phyloP scores from a whole-genome alignment of 2,888 invertebrate genomes.

The Panzeria rudis region DNA sequence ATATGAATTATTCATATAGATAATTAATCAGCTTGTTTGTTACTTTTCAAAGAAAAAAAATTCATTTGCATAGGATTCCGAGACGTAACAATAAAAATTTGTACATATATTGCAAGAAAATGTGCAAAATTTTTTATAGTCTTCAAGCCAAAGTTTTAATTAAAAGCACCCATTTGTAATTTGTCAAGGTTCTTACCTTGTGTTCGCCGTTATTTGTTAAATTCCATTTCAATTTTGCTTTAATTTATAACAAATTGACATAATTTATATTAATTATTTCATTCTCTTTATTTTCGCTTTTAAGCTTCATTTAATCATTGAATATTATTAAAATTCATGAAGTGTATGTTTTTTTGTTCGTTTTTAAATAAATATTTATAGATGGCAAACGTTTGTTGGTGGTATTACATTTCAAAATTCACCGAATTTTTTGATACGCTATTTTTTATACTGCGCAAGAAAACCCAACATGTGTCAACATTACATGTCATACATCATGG shows the following conservation, averaged over 20 bases:
- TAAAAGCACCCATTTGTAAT: no score
- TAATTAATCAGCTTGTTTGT: no score
- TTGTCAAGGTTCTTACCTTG: neutral
- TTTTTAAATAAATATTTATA: conserved; percentile 80
- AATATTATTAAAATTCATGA: neutral
- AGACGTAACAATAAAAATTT: no score
- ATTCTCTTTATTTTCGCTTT: neutral
- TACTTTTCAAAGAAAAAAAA: no score
- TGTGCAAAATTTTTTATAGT: no score
- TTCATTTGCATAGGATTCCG: no score
- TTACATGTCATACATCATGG: conserved; percentile 98
- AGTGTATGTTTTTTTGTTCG: neutral
- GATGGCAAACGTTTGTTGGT: conserved; percentile 97
- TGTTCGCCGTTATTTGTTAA: neutral
- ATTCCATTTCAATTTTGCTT: neutral
- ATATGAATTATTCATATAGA: no score
- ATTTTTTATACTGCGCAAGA: conserved; percentile 97
- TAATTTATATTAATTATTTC: neutral
- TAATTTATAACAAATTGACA: neutral
- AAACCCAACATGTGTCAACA: conserved; percentile 96
- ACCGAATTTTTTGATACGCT: conserved; percentile 98
- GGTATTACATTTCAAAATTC: conserved; percentile 98
- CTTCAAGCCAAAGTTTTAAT: no score
- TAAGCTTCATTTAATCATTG: neutral
- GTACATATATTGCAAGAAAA: no score